Conservation (phyloP, 2,888 invertebrate genomes). For the Atethmia centrago region DNA sequence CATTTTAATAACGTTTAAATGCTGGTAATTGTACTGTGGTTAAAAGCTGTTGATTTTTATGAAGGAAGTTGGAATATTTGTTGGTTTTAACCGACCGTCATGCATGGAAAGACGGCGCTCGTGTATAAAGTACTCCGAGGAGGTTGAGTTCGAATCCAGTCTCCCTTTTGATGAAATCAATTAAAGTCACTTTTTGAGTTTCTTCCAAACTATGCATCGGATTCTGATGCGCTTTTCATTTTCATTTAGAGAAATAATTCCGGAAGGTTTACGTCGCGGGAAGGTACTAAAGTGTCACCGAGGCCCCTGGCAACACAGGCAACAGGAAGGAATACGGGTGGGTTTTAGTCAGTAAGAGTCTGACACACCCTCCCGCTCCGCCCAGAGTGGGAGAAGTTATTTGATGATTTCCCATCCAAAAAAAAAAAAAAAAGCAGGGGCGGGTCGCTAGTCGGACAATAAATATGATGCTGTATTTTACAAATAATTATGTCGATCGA, state of each 20-base stretch:
- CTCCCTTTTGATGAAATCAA: no score
- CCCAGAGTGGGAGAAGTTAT: no score
- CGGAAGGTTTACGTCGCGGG: neutral
- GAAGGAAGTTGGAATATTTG: neutral
- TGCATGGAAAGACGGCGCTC: neutral
- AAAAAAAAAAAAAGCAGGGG: neutral
- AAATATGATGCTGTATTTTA: neutral
- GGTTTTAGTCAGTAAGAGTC: no score
- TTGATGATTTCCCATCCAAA: no score
- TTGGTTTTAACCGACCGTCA: neutral
- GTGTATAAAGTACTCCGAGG: no score
- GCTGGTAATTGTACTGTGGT: constrained; percentile 31
- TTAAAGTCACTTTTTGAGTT: no score
- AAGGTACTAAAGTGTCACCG: no score
- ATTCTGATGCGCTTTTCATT: no score
- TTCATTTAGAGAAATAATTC: neutral
- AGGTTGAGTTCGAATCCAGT: neutral
- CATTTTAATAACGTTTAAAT: constrained; percentile 64
- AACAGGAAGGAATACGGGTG: no score
- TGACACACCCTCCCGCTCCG: no score
- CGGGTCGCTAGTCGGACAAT: neutral
- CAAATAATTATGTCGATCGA: neutral
- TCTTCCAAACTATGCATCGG: neutral
- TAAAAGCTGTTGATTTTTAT: constrained; percentile 17
- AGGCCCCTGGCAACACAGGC: no score